Evolutionary conservation across 1,140 invertebrate species (phyloP).

Genomic region (Metaphire vulgaris): DNA sequence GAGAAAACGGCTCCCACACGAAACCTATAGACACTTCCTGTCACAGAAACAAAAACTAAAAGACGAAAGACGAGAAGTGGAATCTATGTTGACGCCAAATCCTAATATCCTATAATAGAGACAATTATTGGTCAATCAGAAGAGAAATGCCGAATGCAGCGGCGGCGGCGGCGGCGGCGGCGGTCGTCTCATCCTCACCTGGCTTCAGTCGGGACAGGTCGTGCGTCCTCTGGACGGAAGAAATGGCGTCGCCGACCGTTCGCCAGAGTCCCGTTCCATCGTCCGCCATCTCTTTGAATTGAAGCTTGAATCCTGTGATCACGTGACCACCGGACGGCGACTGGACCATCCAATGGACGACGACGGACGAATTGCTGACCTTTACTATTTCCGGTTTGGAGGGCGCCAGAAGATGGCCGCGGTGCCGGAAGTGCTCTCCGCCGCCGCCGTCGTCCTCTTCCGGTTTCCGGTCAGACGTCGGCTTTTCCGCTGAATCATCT

Average conservation of each 20-base stretch:
- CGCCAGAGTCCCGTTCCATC: background rate
- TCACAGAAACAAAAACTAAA: too few species aligned
- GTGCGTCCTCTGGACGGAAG: background rate
- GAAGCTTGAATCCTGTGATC: background rate
- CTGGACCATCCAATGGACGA: background rate
- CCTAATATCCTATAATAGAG: too few species aligned
- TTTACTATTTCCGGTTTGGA: background rate
- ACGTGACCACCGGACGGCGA: background rate
- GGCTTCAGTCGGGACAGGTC: background rate
- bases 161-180: too few species aligned
- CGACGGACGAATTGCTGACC: background rate
- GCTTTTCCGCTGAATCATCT: background rate
- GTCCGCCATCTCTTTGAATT: background rate
- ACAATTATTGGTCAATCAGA: too few species aligned
- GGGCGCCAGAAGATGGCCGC: background rate
- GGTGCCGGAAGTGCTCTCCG: background rate
- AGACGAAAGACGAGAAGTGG: too few species aligned
- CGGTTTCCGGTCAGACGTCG: background rate
- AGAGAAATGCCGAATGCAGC: too few species aligned
- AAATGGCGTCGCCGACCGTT: background rate
- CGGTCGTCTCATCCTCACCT: too few species aligned
- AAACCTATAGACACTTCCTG: conserved; percentile 61
- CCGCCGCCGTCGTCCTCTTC: background rate
- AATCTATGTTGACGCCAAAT: too few species aligned
- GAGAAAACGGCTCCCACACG: conserved; percentile 85